A percentile compares a stretch with the other conserved stretches of the same genome.
phyloP scores from a whole-genome alignment of 1,140 invertebrate species.

The Microvelia longipes region DNA sequence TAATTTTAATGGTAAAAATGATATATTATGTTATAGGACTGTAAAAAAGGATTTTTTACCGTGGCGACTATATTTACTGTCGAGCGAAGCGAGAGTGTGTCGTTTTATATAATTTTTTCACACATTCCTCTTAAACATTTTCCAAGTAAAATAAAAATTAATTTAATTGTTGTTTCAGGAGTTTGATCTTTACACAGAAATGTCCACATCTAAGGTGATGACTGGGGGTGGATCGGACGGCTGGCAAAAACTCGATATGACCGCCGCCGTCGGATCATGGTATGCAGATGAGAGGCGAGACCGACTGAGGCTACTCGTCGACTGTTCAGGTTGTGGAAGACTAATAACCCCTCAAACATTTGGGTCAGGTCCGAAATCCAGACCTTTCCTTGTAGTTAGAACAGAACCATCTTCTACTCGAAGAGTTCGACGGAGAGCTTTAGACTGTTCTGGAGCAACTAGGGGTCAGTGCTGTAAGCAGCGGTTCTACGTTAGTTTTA shows the following conservation, averaged over 20 bases:
- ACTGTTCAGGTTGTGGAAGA: slow-evolving; percentile 68
- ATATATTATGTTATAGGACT: no score
- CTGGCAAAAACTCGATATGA: slow-evolving; percentile 78
- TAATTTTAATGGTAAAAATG: no score
- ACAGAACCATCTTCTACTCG: slow-evolving; percentile 44
- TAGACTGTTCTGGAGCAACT: slow-evolving; percentile 60
- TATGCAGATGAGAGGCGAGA: slow-evolving; percentile 36
- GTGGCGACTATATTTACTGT: no score
- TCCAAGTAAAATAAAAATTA: no score
- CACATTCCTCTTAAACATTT: no score
- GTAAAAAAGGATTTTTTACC: no score
- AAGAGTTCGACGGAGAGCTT: slow-evolving; percentile 55
- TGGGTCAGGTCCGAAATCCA: slow-evolving; percentile 30
- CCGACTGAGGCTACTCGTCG: slow-evolving; percentile 57
- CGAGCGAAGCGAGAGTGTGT: no score
- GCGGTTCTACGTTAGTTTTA: slow-evolving; percentile 78
- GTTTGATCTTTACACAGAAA: slow-evolving; percentile 41
- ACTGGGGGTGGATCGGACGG: slow-evolving; percentile 41
- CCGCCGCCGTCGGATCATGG: slow-evolving; percentile 56
- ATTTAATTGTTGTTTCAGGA: slow-evolving; percentile 30
- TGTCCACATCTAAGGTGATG: slow-evolving; percentile 53
- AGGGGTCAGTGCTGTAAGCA: slow-evolving; percentile 78
- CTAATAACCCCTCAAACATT: slow-evolving; percentile 38
- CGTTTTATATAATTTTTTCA: no score
- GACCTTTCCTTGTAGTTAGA: slow-evolving; percentile 70